Evolutionary conservation across 2,888 invertebrate species (phyloP).

Genomic region (Aromia moschata): DNA sequence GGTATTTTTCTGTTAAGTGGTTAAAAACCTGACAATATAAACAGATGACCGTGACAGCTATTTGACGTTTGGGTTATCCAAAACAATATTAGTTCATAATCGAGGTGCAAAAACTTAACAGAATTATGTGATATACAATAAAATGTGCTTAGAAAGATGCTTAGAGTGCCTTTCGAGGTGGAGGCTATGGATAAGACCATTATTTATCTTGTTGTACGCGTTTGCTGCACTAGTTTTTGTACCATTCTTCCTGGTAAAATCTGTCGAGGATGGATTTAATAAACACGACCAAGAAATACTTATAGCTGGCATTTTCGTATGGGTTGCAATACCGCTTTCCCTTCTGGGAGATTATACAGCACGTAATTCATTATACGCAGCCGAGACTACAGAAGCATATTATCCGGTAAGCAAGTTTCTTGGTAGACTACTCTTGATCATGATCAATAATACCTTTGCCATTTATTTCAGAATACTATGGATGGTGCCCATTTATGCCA

Average conservation of each 20-base stretch:
- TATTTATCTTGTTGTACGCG: slow-evolving; percentile 81
- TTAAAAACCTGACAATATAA: background rate
- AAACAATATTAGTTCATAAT: background rate
- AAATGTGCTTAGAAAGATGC: slow-evolving; percentile 55
- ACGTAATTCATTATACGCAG: slow-evolving; percentile 92
- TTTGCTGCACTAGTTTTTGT: slow-evolving; percentile 84
- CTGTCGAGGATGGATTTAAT: slow-evolving; percentile 80
- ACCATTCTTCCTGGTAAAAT: slow-evolving; percentile 83
- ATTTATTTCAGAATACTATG: slow-evolving; percentile 81
- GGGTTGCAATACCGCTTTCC: slow-evolving; percentile 89
- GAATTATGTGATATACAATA: slow-evolving; percentile 15
- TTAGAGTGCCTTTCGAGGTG: slow-evolving; percentile 66
- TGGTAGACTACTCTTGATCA: no score
- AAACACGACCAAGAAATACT: slow-evolving; percentile 83
- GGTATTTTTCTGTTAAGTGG: no score
- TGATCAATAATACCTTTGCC: no score
- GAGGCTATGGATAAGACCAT: slow-evolving; percentile 91
- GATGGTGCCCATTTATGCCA: slow-evolving; percentile 98
- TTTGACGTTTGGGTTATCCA: no score
- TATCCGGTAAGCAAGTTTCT: slow-evolving; percentile 83
- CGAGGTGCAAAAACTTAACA: background rate
- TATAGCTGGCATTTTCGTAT: slow-evolving; percentile 90
- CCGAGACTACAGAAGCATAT: slow-evolving; percentile 93
- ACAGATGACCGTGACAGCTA: background rate
- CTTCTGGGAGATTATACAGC: slow-evolving; percentile 95